These are phyloP conservation scores for Channa maculata DNA, from an alignment of 2,113 vertebrate genomes.

Conservation along the genomic window DNA sequence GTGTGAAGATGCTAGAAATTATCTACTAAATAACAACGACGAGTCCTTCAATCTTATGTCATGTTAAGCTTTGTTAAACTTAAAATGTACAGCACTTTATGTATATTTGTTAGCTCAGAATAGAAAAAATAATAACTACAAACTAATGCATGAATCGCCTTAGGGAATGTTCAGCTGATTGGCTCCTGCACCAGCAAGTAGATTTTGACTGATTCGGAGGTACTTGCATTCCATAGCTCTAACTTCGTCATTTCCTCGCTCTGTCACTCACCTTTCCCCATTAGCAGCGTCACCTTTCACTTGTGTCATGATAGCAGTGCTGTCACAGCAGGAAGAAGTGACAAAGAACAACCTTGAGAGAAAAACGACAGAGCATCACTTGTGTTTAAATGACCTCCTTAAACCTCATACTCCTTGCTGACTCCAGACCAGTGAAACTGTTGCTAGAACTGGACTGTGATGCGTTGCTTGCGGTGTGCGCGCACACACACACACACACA, in stretches of 20 bases:
- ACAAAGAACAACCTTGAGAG: conserved; percentile 28
- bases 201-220: background rate
- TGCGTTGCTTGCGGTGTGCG: too few species aligned
- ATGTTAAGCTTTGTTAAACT: too few species aligned
- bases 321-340: conserved; percentile 23
- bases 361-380: conserved; percentile 12
- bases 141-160: background rate
- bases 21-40: background rate
- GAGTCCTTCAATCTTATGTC: conserved; percentile 2
- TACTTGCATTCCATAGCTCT: conserved; percentile 4
- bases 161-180: conserved; percentile 5
- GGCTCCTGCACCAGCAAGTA: conserved; percentile 12
- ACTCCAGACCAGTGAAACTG: conserved; percentile 18
- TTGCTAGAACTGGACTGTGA: conserved; percentile 14
- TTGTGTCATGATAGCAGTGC: background rate
- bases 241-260: background rate
- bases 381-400: conserved; percentile 34
- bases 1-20: conserved; percentile 15
- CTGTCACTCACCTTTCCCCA: background rate
- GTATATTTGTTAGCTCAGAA: too few species aligned
- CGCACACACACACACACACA: background rate
- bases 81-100: too few species aligned
- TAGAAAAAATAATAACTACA: too few species aligned
- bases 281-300: conserved; percentile 12
- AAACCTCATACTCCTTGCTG: conserved; percentile 21